phyloP scores from a whole-genome alignment of 2,888 invertebrate genomes.

The Lasioglossum pauxillum region DNA sequence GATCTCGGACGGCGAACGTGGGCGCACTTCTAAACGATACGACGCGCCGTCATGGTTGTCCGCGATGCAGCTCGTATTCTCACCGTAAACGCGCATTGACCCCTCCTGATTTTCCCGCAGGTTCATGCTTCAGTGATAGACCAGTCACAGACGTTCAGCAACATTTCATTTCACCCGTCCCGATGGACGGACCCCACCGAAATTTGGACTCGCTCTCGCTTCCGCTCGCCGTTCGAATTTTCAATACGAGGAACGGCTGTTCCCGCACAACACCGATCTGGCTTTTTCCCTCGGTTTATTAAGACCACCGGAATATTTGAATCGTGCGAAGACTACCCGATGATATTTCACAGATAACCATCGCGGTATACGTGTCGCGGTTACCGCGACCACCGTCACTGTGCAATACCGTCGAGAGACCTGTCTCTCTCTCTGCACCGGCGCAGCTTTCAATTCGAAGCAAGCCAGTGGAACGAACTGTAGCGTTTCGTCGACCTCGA shows the following conservation, averaged over 20 bases:
- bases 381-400: background rate
- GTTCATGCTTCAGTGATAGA: background rate
- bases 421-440: background rate
- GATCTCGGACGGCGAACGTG: conserved; percentile 67
- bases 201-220: background rate
- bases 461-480: conserved; percentile 20
- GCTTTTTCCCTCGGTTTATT: background rate
- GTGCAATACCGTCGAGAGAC: background rate
- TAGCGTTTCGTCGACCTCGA: conserved; percentile 23
- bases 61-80: conserved; percentile 27
- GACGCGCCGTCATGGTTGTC: conserved; percentile 38
- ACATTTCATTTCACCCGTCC: background rate
- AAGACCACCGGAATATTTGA: background rate
- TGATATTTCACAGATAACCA: background rate
- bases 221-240: background rate
- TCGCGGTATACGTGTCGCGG: background rate
- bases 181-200: background rate
- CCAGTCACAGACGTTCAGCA: background rate
- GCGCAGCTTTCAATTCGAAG: conserved; percentile 41
- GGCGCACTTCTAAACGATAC: conserved; percentile 59
- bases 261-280: background rate
- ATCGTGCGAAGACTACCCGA: no score
- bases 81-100: conserved; percentile 20
- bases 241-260: background rate
- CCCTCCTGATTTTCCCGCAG: background rate